Percentiles rank a stretch among this genome's conserved stretches.
Evolutionary conservation across 2,113 vertebrate genomes (phyloP).

Genomic region (Oreotrochilus melanogaster): DNA sequence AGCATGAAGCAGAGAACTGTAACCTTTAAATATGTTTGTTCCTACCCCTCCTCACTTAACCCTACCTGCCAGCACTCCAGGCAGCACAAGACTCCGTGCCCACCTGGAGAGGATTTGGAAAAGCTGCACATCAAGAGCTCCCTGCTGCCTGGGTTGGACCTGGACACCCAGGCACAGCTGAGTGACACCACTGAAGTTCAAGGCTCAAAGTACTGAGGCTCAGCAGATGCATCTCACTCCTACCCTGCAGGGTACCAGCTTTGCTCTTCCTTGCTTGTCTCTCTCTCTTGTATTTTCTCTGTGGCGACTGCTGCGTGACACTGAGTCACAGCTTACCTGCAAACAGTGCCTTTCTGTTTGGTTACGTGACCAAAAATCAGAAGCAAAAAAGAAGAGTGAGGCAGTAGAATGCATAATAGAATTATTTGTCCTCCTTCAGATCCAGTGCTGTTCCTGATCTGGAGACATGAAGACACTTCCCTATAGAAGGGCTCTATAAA

Average conservation of each 20-base stretch:
- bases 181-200: background rate
- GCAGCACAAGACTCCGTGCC: too few relatives aligned
- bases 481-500: conserved; percentile 38
- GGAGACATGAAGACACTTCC: conserved; percentile 8
- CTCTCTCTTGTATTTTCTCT: background rate
- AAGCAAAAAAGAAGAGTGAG: background rate
- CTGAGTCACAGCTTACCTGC: background rate
- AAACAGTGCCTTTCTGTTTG: background rate
- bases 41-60: background rate
- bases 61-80: background rate
- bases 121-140: background rate
- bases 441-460: conserved; percentile 23
- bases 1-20: background rate
- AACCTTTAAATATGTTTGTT: background rate
- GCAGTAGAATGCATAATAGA: background rate
- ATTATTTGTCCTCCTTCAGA: conserved; percentile 28
- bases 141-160: background rate
- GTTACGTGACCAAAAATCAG: background rate
- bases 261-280: background rate
- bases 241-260: background rate
- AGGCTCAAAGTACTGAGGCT: background rate
- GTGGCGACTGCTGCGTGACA: background rate
- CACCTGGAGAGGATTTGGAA: rapidly evolving
- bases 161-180: background rate
- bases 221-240: background rate